These are phyloP conservation scores for Bagarius yarrelli DNA, from an alignment of 2,113 vertebrate genomes.

Conservation along the genomic window DNA sequence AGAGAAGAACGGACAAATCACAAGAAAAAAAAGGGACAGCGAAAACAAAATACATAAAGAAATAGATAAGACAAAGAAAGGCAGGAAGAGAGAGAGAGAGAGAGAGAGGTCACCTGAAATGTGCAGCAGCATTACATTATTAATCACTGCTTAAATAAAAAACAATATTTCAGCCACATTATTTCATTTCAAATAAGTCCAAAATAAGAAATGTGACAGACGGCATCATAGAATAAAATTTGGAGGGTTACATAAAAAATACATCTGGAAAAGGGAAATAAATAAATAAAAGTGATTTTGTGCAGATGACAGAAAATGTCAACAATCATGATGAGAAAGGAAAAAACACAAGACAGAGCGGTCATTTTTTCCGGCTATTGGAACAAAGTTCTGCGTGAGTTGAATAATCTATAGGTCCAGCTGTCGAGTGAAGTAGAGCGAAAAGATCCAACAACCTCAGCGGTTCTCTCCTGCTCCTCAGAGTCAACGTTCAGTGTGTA, in stretches of 20 bases:
- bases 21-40: no score
- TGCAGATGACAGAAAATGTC: neutral
- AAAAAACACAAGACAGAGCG: neutral
- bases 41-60: neutral
- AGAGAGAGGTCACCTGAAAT: neutral
- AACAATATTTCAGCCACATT: neutral
- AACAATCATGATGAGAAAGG: neutral
- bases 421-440: neutral
- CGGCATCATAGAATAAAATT: neutral
- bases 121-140: neutral
- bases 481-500: neutral
- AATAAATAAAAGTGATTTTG: neutral
- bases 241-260: neutral
- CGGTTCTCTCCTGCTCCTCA: neutral
- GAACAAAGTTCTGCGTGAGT: neutral
- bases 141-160: neutral
- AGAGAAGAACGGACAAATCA: no score
- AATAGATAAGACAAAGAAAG: neutral
- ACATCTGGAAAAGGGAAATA: neutral
- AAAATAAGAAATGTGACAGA: neutral
- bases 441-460: neutral
- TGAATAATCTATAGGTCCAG: conserved; percentile 9
- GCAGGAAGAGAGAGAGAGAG: no score
- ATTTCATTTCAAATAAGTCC: neutral
- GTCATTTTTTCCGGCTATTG: neutral